Conservation (phyloP, 2,113 vertebrate species). For the Microtus pennsylvanicus region DNA sequence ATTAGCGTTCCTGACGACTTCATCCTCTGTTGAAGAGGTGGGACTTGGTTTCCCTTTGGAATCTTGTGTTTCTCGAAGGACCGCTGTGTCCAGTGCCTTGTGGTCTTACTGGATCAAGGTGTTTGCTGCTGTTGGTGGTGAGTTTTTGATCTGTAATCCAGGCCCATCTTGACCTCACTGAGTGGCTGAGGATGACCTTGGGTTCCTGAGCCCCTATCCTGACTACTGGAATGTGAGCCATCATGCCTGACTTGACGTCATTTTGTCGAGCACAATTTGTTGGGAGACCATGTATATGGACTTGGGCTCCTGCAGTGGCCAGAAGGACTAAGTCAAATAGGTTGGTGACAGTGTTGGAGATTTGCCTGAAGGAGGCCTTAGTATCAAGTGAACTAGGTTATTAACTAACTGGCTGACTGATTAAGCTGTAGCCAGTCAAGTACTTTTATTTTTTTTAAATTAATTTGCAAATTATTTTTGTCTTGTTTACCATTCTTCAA, state of each 20-base stretch:
- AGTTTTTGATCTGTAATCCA: background rate
- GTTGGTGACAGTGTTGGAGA: background rate
- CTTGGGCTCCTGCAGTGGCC: background rate
- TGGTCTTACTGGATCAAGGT: background rate
- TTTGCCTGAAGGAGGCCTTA: background rate
- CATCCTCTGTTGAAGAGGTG: background rate
- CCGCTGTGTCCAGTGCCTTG: background rate
- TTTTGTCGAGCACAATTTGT: background rate
- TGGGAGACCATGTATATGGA: background rate
- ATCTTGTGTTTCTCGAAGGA: background rate
- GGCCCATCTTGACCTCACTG: background rate
- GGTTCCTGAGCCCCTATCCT: background rate
- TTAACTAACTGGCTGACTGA: background rate
- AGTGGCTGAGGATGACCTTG: background rate
- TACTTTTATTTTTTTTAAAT: too few species aligned
- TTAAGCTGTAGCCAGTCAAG: background rate
- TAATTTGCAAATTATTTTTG: background rate
- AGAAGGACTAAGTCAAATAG: too few species aligned
- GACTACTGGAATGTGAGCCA: background rate
- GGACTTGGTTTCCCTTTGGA: background rate
- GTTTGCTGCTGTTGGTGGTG: background rate
- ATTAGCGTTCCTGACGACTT: background rate
- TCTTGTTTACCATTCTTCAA: background rate
- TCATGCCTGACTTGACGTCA: background rate
- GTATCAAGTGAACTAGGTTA: background rate